These are phyloP conservation scores for Umimayanthus chanpuru DNA, from an alignment of 92 coral and sea anemone species.

Conservation along the genomic window DNA sequence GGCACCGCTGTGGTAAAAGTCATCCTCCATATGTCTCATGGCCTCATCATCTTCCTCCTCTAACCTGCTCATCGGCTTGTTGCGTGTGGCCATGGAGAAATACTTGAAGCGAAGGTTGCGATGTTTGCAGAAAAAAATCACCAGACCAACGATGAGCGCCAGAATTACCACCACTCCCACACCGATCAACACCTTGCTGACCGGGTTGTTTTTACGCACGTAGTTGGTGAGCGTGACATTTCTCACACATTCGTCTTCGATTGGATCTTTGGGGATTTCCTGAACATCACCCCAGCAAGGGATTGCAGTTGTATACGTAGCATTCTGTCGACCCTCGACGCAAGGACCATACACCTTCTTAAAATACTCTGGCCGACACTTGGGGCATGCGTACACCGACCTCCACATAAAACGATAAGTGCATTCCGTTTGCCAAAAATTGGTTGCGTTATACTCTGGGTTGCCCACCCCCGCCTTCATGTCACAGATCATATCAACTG, in stretches of 20 bases:
- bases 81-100: constrained; percentile 59
- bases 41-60: constrained; percentile 79
- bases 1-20: constrained; percentile 50
- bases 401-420: constrained; percentile 68
- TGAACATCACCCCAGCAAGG: constrained; percentile 77
- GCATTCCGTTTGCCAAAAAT: constrained; percentile 30
- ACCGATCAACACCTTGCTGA: constrained; percentile 75
- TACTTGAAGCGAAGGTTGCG: constrained; percentile 71
- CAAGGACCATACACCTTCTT: constrained; percentile 59
- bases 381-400: constrained; percentile 87
- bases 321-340: constrained; percentile 64
- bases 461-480: constrained; percentile 74
- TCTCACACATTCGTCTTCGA: neutral
- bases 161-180: constrained; percentile 75
- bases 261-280: constrained; percentile 26
- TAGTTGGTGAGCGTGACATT: neutral
- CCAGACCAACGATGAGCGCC: constrained; percentile 56
- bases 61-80: constrained; percentile 89
- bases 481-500: constrained; percentile 74
- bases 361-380: constrained; percentile 67
- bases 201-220: neutral
- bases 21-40: constrained; percentile 57
- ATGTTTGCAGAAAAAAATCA: constrained; percentile 78
- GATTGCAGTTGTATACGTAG: constrained; percentile 47
- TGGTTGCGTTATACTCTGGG: constrained; percentile 74